These are phyloP conservation scores for Myrmecophaga tridactyla DNA, from an alignment of 2,113 vertebrate genomes.

Conservation along the genomic window DNA sequence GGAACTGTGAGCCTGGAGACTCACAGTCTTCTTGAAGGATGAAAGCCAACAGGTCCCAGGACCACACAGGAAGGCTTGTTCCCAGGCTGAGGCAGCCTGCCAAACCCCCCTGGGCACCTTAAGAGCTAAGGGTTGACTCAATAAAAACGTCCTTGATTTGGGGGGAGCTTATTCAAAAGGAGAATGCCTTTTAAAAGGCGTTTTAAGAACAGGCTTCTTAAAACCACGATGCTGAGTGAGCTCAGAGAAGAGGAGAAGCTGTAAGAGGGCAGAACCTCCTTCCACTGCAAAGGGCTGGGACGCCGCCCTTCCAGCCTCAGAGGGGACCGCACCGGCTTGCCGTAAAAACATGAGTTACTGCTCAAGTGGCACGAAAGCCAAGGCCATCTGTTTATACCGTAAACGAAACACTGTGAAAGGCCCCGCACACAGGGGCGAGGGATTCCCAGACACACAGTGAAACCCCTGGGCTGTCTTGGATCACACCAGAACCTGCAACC, in stretches of 20 bases:
- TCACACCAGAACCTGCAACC: accelerated
- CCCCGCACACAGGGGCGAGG: neutral
- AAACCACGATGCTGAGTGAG: neutral
- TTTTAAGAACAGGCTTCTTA: neutral
- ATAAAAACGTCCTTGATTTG: neutral
- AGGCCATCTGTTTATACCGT: accelerated
- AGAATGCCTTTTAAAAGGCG: neutral
- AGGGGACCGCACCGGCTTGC: neutral
- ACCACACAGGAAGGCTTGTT: neutral
- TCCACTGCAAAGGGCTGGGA: neutral
- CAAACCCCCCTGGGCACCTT: no score
- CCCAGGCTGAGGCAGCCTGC: neutral
- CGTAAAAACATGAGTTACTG: accelerated
- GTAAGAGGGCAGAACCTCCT: neutral
- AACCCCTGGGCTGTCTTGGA: accelerated
- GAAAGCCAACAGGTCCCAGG: neutral
- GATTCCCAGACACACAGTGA: accelerated
- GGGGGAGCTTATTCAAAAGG: neutral
- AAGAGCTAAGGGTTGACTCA: neutral
- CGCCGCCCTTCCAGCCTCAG: neutral
- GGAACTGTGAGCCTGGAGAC: no score
- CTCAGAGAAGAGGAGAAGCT: accelerated
- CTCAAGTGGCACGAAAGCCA: neutral
- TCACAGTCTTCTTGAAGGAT: neutral
- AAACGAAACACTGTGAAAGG: accelerated